These are phyloP conservation scores for Onthophagus taurus DNA, from an alignment of 1,140 invertebrate genomes.

Conservation along the genomic window DNA sequence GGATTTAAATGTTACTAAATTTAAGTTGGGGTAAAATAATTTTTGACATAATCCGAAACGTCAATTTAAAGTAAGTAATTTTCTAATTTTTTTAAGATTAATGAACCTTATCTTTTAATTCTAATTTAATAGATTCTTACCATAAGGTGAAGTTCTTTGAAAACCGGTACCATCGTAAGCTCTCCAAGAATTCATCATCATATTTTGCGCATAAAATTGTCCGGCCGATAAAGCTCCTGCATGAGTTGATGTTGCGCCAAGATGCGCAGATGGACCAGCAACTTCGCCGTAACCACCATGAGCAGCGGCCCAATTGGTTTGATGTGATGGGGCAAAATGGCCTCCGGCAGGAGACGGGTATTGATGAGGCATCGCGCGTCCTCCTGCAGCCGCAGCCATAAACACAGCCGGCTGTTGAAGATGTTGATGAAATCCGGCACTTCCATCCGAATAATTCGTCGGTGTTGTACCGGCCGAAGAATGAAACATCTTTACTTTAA, in stretches of 20 bases:
- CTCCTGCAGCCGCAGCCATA: slow-evolving; percentile 45
- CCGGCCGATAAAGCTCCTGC: slow-evolving; percentile 36
- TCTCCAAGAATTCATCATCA: slow-evolving; percentile 70
- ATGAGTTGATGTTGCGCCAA: slow-evolving; percentile 25
- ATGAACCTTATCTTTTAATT: no score
- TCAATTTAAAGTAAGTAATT: no score
- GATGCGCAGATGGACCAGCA: slow-evolving; percentile 28
- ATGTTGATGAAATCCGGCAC: slow-evolving; percentile 35
- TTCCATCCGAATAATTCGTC: slow-evolving; percentile 36
- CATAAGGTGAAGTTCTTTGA: slow-evolving; percentile 64
- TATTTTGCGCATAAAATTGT: slow-evolving; percentile 60
- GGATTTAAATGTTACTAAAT: no score
- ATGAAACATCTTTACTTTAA: slow-evolving; percentile 33
- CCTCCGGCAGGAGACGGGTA: slow-evolving; percentile 35
- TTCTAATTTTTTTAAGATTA: no score
- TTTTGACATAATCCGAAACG: no score
- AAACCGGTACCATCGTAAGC: slow-evolving; percentile 64
- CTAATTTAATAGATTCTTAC: no score
- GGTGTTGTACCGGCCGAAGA: slow-evolving; percentile 30
- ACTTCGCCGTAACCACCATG: slow-evolving; percentile 35
- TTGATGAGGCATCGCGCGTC: slow-evolving; percentile 37
- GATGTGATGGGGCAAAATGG: slow-evolving; percentile 29
- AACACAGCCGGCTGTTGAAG: slow-evolving; percentile 41
- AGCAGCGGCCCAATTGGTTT: slow-evolving; percentile 31
- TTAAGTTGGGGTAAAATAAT: no score